Conservation (phyloP, 2,797 vertebrate species). For the Rhinichthys osculus region DNA sequence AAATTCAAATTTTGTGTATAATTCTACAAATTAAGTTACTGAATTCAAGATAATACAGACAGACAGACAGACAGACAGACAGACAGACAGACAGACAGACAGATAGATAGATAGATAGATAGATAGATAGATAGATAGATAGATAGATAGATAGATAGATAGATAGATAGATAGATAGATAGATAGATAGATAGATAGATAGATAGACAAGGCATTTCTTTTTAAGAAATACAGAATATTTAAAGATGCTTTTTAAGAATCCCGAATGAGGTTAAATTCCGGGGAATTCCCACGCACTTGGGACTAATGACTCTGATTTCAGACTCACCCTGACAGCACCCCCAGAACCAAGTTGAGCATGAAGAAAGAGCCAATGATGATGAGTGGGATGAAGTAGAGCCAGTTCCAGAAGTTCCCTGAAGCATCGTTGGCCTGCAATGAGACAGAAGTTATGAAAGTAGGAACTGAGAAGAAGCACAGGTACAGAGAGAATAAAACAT, state of each 20-base stretch:
- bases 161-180: too few species aligned
- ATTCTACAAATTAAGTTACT: too few species aligned
- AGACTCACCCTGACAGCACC: conserved; percentile 85
- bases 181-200: too few species aligned
- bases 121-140: too few species aligned
- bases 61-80: too few species aligned
- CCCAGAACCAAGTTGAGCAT: conserved; percentile 98
- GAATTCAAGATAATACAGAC: not conserved
- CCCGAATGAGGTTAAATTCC: not conserved
- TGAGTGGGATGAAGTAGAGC: conserved; percentile 98
- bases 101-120: too few species aligned
- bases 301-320: not conserved
- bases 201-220: too few species aligned
- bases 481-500: conserved; percentile 30
- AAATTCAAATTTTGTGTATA: too few species aligned
- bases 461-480: conserved; percentile 25
- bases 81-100: too few species aligned
- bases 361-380: conserved; percentile 99
- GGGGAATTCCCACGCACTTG: not conserved
- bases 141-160: too few species aligned
- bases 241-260: not conserved
- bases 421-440: conserved; percentile 88
- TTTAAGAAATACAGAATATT: not conserved
- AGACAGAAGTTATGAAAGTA: conserved; percentile 20
- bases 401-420: conserved; percentile 97